These are phyloP conservation scores for Thryonomys swinderianus DNA, from an alignment of 2,113 vertebrate species.

Conservation along the genomic window DNA sequence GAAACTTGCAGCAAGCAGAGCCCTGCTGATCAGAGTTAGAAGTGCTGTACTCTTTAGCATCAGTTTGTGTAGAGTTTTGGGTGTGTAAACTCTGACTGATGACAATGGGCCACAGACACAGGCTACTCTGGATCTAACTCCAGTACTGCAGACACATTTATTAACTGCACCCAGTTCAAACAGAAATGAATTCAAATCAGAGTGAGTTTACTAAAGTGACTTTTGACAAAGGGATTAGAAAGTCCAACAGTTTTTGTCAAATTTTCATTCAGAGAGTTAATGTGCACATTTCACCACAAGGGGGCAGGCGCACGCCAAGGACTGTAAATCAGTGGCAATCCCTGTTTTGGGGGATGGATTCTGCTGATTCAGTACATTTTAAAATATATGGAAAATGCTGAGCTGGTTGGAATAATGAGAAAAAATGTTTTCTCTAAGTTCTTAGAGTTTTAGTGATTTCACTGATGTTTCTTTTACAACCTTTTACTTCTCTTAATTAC, in stretches of 20 bases:
- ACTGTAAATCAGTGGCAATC: not conserved
- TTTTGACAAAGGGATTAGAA: not conserved
- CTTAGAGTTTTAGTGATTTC: not conserved
- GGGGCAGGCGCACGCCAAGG: constrained; percentile 1
- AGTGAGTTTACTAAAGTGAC: not conserved
- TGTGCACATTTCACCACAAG: constrained; percentile 62
- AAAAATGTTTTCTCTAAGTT: not conserved
- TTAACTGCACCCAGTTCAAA: not conserved
- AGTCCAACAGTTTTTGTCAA: not conserved
- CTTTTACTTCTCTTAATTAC: not conserved
- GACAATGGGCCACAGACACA: not conserved
- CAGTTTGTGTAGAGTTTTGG: not conserved
- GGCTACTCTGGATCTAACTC: not conserved
- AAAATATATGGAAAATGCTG: constrained; percentile 22
- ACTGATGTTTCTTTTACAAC: not conserved
- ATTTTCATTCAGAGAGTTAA: not conserved
- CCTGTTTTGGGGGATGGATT: not conserved
- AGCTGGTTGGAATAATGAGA: not conserved
- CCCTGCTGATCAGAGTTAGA: not conserved
- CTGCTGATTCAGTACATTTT: constrained; percentile 55
- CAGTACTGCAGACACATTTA: not conserved
- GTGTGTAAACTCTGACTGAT: not conserved
- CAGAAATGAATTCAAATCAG: not conserved
- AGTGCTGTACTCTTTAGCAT: not conserved
- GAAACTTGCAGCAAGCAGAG: not conserved